These are phyloP conservation scores for Halyomorpha halys DNA, from an alignment of 1,140 invertebrate genomes.

Conservation along the genomic window DNA sequence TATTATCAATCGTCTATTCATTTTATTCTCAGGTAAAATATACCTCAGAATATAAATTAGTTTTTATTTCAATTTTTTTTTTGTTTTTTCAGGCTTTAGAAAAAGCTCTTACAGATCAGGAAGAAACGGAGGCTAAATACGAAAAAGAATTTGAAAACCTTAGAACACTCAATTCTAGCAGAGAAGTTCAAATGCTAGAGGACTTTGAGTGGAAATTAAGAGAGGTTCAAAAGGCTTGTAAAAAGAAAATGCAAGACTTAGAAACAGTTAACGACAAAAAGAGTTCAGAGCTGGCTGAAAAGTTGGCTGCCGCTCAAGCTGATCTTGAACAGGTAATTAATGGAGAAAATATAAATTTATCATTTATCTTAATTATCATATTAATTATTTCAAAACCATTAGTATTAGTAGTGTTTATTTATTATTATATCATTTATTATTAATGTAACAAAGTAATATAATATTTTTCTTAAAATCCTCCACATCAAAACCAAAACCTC, in stretches of 20 bases:
- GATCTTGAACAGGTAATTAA: constrained; percentile 31
- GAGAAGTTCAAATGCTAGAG: constrained; percentile 51
- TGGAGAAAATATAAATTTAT: no score
- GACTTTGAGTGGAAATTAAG: constrained; percentile 59
- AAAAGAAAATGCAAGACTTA: constrained; percentile 45
- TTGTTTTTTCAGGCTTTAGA: constrained; percentile 41
- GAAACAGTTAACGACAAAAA: constrained; percentile 44
- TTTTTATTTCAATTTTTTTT: background rate
- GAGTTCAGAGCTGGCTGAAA: constrained; percentile 39
- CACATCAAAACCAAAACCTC: no score
- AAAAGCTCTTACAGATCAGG: constrained; percentile 45
- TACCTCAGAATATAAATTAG: constrained; percentile 13
- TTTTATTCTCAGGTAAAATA: background rate
- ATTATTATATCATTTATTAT: no score
- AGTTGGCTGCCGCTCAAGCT: constrained; percentile 37
- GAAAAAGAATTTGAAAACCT: constrained; percentile 51
- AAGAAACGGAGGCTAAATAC: constrained; percentile 46
- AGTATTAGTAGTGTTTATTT: no score
- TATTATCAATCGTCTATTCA: no score
- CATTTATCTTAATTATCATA: no score
- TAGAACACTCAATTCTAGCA: constrained; percentile 42
- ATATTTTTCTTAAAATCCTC: no score
- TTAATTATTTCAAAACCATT: no score
- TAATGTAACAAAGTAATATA: no score
- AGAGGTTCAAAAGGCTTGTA: constrained; percentile 50